Percentiles rank a stretch among this genome's conserved stretches.
These are phyloP conservation scores for Myiagra hebetior DNA, from an alignment of 2,113 vertebrate genomes.

Conservation along the genomic window DNA sequence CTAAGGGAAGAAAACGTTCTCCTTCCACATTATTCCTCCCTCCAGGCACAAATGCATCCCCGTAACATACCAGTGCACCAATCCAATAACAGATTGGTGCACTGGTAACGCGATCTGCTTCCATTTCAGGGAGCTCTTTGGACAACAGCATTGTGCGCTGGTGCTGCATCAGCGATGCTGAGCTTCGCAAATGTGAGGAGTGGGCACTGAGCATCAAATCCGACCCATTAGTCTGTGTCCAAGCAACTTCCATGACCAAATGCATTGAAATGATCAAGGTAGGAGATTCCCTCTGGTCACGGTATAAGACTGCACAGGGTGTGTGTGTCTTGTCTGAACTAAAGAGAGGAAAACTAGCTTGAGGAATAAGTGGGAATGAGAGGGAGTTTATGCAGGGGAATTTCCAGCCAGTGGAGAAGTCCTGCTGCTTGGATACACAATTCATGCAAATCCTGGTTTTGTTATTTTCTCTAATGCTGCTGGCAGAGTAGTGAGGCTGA, in stretches of 20 bases:
- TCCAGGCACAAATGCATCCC: neutral
- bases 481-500: constrained; percentile 86
- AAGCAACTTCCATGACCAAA: constrained; percentile 77
- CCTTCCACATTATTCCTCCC: neutral
- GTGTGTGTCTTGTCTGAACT: neutral
- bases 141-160: constrained; percentile 88
- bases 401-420: neutral
- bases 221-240: constrained; percentile 83
- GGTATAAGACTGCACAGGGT: neutral
- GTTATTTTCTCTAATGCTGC: neutral
- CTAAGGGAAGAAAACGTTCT: neutral
- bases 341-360: neutral
- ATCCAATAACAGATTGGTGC: neutral
- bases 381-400: neutral
- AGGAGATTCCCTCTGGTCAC: neutral
- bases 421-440: neutral
- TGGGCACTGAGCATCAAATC: constrained; percentile 88
- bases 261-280: constrained; percentile 91
- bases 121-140: constrained; percentile 81
- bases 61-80: too few relatives aligned
- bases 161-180: constrained; percentile 88
- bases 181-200: constrained; percentile 85
- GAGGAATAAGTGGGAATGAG: neutral
- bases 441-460: neutral
- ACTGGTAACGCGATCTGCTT: neutral